Evolutionary conservation across 2,888 invertebrate species (phyloP), one percentile per base, ranked within the genome.

Genomic region (Oligia strigilis): DNA sequence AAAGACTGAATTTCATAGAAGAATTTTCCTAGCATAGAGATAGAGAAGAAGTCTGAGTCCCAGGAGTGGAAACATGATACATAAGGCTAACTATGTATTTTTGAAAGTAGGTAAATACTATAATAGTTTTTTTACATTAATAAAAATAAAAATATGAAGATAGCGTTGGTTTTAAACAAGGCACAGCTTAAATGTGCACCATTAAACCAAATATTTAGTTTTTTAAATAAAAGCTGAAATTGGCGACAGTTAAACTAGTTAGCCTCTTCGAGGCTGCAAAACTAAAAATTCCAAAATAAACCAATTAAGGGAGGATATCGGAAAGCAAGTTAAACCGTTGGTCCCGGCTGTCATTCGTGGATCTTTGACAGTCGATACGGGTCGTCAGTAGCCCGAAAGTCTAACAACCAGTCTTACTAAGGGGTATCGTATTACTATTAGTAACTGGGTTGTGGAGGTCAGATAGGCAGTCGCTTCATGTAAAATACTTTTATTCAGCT

Each of bases 1-100:
- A 64, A 72, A 67, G 55, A 69, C 70, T 71, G 65, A 69, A 72
- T 36, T 74, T 75, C 2, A 9, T 3, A 52, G 4, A 14, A n/a
- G 14, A 29, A 49, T 49, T 72, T 64, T 58, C 23, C 6, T 19
- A 4, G 1, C 2, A 23, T 40, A 64, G 0, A n/a, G 17, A 62
- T 29, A 29, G 29, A 29, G 29, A 72, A 36, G 40, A n/a, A 65
- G 2, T 2, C 17, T n/a, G 4, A 36, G 14, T 23, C 9, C 23
- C 36, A 8, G 19, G 8, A 23, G 70, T n/a, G 17, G 23, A 23
- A 71, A 40, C 14, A 36, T 23, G 19, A 29, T 29, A 67, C 3
- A 11, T 69, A 8, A 14, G 55, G 23, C 23, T 36, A 9, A 58
- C 14, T 14, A 36, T 36, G 6, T 5, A 40, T 71, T 36, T 46